Evolutionary conservation across 2,797 vertebrate species (phyloP), one percentile per base, ranked within the genome.

Genomic region (Centropyge bicolor): DNA sequence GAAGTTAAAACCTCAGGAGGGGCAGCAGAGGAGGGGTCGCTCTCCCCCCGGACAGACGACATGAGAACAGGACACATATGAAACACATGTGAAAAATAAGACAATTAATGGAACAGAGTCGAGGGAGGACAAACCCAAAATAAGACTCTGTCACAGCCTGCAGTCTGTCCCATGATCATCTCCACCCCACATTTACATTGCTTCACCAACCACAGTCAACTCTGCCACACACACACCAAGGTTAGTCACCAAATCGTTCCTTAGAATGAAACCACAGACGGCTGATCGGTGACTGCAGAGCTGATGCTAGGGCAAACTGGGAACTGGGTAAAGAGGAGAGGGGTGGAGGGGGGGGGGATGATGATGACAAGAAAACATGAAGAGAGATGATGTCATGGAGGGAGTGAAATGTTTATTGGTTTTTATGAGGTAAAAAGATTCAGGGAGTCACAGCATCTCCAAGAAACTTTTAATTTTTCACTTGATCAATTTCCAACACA

Each of bases 221-320:
- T 68, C 59, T 63, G 57, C 59, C 66, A 49, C 59, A 66, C 62
- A 46, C 40, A 36, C 49, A 57, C 43, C 19, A 46, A 8, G 12
- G 48, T 22, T 51, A 4, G 20, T 51, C 68, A 64, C 19, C 22
- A 59, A 1, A 31, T 4, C 4, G 27, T 31, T 31, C 3, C 27
- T 40, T 6, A 61, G 2, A 8, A 55, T 12, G 14, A 60, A 54
- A 40, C 36, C 7, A 27, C 27, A 17, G 3, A 0, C 1, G 36
- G 17, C 14, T 67, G 38, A 70, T 6, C 20, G 13, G 1, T 74
- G 65, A 64, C 19, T 40, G 51, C 40, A 66, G n/a, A 14, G 20
- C 55, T 16, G 41, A 74, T 2, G 22, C 22, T 6, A 16, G 19
- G 16, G 2, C 10, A 22, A 54, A 36, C 20, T 40, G 36, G 49